A percentile compares a stretch with the other conserved stretches of the same genome.
phyloP scores from a whole-genome alignment of 2,888 invertebrate species.

The Andrena camellia region DNA sequence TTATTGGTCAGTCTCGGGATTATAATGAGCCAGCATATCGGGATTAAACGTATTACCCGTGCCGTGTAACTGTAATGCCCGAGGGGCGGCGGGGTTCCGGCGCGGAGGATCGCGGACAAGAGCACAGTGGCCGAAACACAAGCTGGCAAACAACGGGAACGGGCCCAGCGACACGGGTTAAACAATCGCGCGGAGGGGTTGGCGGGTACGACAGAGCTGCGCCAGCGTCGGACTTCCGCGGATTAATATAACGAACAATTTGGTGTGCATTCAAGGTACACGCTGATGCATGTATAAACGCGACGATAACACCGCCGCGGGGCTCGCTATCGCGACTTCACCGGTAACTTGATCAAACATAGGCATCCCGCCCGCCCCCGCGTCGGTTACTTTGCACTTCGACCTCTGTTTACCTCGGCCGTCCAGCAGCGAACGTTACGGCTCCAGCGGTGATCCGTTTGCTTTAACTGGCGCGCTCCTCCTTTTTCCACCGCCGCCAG shows the following conservation, averaged over 20 bases:
- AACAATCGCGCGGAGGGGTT: conserved; percentile 62
- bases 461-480: background rate
- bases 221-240: conserved; percentile 58
- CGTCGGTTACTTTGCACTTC: conserved; percentile 6
- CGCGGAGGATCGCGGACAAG: conserved; percentile 2
- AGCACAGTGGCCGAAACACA: conserved; percentile 57
- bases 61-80: conserved; percentile 46
- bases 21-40: conserved; percentile 75
- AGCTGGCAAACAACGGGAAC: conserved; percentile 62
- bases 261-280: conserved; percentile 30
- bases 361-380: conserved; percentile 6
- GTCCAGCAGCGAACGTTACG: conserved; percentile 29
- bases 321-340: conserved; percentile 64
- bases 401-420: conserved; percentile 47
- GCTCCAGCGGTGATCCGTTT: conserved; percentile 28
- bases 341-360: conserved; percentile 58
- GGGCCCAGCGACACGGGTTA: conserved; percentile 65
- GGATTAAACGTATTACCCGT: conserved; percentile 71
- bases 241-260: conserved; percentile 76
- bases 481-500: background rate
- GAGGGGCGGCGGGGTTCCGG: conserved; percentile 15
- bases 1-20: conserved; percentile 72
- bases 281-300: conserved; percentile 24
- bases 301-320: conserved; percentile 33
- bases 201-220: conserved; percentile 46